A percentile compares a stretch with the other conserved stretches of the same genome.
These are phyloP conservation scores for Hippoglossus stenolepis DNA, from an alignment of 2,113 vertebrate species.

Conservation along the genomic window DNA sequence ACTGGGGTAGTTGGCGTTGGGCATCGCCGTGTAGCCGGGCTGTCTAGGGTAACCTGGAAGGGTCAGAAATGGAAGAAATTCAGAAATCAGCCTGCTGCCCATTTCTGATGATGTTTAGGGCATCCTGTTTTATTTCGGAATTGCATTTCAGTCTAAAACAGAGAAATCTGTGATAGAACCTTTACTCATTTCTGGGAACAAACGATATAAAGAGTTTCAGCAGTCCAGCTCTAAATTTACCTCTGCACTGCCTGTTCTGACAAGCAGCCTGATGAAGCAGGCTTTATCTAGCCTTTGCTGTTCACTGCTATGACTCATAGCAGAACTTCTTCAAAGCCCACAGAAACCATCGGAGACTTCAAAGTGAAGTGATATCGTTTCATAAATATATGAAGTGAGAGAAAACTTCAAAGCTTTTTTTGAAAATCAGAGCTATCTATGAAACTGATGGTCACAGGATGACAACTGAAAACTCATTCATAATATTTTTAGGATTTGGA, in stretches of 20 bases:
- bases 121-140: neutral
- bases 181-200: neutral
- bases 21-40: slow-evolving; percentile 94
- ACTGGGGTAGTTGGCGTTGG: slow-evolving; percentile 93
- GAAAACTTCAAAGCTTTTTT: slow-evolving; percentile 57
- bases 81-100: neutral
- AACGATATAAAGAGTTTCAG: slow-evolving; percentile 24
- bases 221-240: slow-evolving; percentile 59
- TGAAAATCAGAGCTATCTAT: slow-evolving; percentile 34
- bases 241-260: slow-evolving; percentile 50
- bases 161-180: neutral
- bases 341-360: slow-evolving; percentile 62
- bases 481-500: slow-evolving; percentile 39
- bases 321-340: slow-evolving; percentile 67
- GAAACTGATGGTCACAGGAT: slow-evolving; percentile 26
- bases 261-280: slow-evolving; percentile 56
- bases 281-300: slow-evolving; percentile 45
- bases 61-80: slow-evolving; percentile 4
- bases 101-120: neutral
- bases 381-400: slow-evolving; percentile 53
- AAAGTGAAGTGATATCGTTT: slow-evolving; percentile 65
- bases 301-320: slow-evolving; percentile 56
- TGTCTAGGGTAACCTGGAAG: slow-evolving; percentile 92
- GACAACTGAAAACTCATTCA: slow-evolving; percentile 58
- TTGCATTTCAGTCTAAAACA: slow-evolving; percentile 9